Percentiles rank a stretch among this genome's conserved stretches.
These are phyloP conservation scores for Melieria picta DNA, from an alignment of 2,888 invertebrate genomes.

Conservation along the genomic window DNA sequence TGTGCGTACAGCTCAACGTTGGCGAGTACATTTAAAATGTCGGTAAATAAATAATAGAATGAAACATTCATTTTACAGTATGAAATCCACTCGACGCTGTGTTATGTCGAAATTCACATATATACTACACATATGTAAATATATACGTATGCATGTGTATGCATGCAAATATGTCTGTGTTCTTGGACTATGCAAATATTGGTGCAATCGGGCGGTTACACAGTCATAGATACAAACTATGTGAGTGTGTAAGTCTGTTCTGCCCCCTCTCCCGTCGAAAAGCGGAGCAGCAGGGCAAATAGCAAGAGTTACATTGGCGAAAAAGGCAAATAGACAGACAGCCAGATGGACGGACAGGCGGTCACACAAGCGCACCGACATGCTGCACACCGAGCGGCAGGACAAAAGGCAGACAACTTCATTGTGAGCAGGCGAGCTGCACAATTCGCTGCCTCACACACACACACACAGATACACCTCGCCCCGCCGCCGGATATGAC, in stretches of 20 bases:
- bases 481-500: background rate
- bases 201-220: too few relatives aligned
- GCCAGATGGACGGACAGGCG: too few relatives aligned
- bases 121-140: background rate
- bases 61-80: background rate
- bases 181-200: too few relatives aligned
- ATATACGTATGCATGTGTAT: background rate
- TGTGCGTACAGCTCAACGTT: background rate
- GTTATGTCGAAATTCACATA: background rate
- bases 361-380: too few relatives aligned
- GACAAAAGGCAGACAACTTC: background rate
- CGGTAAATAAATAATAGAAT: conserved; percentile 17
- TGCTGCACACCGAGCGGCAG: too few relatives aligned
- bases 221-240: too few relatives aligned
- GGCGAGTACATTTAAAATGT: conserved; percentile 15
- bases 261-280: background rate
- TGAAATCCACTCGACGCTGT: conserved; percentile 1
- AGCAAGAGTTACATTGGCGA: background rate
- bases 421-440: background rate
- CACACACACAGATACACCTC: background rate
- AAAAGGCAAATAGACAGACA: too few relatives aligned
- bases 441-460: background rate
- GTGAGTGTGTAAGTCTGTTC: background rate
- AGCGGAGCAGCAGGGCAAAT: background rate
- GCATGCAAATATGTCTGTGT: background rate